phyloP scores from a whole-genome alignment of 2,113 vertebrate genomes.

The Apteryx owenii region DNA sequence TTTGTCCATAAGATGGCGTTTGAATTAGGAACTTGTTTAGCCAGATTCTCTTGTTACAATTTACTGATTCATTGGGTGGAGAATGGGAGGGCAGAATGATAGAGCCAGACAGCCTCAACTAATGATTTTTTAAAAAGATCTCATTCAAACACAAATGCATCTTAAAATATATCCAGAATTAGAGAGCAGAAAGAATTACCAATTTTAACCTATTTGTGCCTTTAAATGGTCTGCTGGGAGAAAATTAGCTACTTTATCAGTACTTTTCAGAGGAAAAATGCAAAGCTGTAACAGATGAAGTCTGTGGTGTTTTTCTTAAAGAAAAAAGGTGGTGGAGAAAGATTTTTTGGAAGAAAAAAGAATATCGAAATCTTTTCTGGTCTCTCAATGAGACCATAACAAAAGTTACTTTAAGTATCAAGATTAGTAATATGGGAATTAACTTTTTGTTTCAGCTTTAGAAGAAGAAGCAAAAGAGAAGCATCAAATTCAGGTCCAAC shows the following conservation, averaged over 20 bases:
- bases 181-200: background rate
- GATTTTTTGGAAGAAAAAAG: background rate
- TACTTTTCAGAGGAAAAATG: background rate
- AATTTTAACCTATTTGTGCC: background rate
- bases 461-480: background rate
- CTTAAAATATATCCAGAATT: slow-evolving; percentile 8
- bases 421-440: background rate
- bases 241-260: background rate
- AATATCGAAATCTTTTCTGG: background rate
- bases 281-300: background rate
- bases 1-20: slow-evolving; percentile 82
- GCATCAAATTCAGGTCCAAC: background rate
- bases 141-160: slow-evolving; percentile 57
- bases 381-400: background rate
- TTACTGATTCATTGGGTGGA: slow-evolving; percentile 77
- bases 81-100: slow-evolving; percentile 61
- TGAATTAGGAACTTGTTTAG: slow-evolving; percentile 80
- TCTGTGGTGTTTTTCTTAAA: background rate
- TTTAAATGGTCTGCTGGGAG: background rate
- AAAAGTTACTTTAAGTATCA: background rate
- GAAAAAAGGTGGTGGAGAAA: background rate
- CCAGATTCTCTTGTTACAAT: slow-evolving; percentile 82
- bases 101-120: slow-evolving; percentile 62
- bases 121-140: slow-evolving; percentile 58
- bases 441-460: background rate